Evolutionary conservation across 2,888 invertebrate genomes (phyloP), one percentile per base, ranked within the genome.

Genomic region (Drosophila helvetica): DNA sequence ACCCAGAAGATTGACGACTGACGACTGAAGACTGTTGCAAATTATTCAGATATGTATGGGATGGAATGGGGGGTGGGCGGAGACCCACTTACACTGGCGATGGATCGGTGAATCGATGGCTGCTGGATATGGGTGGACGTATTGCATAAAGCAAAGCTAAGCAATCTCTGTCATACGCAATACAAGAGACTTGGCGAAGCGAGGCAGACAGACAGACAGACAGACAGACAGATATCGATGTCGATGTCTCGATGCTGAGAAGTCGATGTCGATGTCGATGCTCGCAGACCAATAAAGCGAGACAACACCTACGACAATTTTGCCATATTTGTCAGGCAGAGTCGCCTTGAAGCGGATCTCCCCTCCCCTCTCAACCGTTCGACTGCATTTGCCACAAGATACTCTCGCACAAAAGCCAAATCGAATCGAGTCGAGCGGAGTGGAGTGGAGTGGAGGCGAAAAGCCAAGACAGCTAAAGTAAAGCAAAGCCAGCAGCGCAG

Each of bases 261-360:
- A 27, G 27, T 60, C 43, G 64, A n/a, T 12, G 38, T 15, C 38
- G 38, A 7, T 12, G 38, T 6, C 15, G 38, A 38, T 38, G 55
- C 65, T 60, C 45, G 62, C 69, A 74, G 60, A 73, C 65, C 51
- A 47, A 69, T 62, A 69, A 64, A 65, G 67, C 64, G 56, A 46
- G 65, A 59, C 27, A 62, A 72, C 86, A 71, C 82, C 86, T 86
- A 82, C 82, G 83, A 73, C 71, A 73, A 61, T 73, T 77, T 83
- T 59, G 77, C 82, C 77, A 80, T 82, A 86, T 86, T 83, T 80
- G 86, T 75, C 69, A 73, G 55, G 46, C 58, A 60, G 18, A 42
- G 46, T 86, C 47, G 77, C 83, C 82, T 82, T 86, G 86, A 56
- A 74, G 62, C 76, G 64, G 55, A 61, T 60, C 60, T 33, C 60